Evolutionary conservation across 2,888 invertebrate genomes (phyloP).

Genomic region (Machimus atricapillus): DNA sequence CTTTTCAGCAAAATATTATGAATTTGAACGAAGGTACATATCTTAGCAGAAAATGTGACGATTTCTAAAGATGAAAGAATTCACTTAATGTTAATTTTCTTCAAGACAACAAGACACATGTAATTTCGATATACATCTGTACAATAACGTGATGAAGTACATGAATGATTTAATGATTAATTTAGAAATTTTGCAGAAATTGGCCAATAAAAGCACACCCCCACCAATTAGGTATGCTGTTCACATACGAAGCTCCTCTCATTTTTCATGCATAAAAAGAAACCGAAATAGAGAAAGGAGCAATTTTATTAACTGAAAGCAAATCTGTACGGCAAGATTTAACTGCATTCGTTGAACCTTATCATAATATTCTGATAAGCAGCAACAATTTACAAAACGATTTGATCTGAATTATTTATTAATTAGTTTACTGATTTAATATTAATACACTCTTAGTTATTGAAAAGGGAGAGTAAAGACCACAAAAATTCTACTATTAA

Average conservation of each 20-base stretch:
- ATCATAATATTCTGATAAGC: too few species aligned
- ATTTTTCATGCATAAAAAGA: conserved; percentile 17
- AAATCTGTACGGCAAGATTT: not conserved
- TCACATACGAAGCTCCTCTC: not conserved
- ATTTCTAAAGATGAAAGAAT: not conserved
- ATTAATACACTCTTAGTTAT: too few species aligned
- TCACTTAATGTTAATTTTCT: not conserved
- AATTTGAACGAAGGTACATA: not conserved
- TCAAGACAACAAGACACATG: not conserved
- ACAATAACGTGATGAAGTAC: not conserved
- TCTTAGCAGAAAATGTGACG: not conserved
- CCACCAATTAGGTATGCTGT: conserved; percentile 50
- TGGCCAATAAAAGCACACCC: conserved; percentile 32
- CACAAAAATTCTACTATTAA: too few species aligned
- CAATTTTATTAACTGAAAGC: not conserved
- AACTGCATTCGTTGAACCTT: too few species aligned
- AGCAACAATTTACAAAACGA: too few species aligned
- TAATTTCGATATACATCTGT: not conserved
- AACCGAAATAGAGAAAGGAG: not conserved
- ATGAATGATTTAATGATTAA: not conserved
- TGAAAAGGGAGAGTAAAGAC: too few species aligned
- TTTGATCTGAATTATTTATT: too few species aligned
- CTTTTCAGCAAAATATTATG: not conserved
- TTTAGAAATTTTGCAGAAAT: conserved; percentile 6
- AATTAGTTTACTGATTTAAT: too few species aligned